Evolutionary conservation across 2,888 invertebrate species (phyloP).

Genomic region (Chromoteleia sp.): DNA sequence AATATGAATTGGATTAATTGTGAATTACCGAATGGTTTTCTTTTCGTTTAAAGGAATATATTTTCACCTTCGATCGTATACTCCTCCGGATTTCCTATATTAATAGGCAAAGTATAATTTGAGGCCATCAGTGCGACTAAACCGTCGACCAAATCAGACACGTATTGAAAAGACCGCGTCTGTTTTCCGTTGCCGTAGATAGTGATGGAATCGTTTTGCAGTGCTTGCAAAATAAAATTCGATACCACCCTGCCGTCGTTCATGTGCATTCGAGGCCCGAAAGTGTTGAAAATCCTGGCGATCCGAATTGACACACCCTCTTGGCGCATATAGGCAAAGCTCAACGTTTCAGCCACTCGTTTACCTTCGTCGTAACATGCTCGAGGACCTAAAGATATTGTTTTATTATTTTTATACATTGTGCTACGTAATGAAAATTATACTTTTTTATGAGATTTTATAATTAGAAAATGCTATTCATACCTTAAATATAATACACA

Average conservation of each 20-base stretch:
- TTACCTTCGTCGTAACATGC: slow-evolving; percentile 99
- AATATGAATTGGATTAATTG: too few species aligned
- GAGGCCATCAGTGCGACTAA: slow-evolving; percentile 96
- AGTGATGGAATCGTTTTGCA: slow-evolving; percentile 97
- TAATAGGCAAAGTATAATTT: slow-evolving; percentile 96
- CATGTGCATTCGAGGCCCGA: slow-evolving; percentile 99
- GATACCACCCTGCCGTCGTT: slow-evolving; percentile 99
- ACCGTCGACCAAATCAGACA: slow-evolving; percentile 98
- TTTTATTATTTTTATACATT: not conserved
- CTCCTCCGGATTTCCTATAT: slow-evolving; percentile 99
- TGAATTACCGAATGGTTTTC: too few species aligned
- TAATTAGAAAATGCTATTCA: too few species aligned
- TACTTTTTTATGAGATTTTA: too few species aligned
- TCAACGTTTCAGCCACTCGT: slow-evolving; percentile 97
- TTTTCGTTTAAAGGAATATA: too few species aligned
- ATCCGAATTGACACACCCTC: slow-evolving; percentile 97
- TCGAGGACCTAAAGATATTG: slow-evolving; percentile 89
- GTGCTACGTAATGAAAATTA: too few species aligned
- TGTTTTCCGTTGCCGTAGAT: slow-evolving; percentile 95
- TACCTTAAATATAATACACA: too few species aligned
- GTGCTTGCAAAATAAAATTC: slow-evolving; percentile 98
- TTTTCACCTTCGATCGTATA: slow-evolving; percentile 94
- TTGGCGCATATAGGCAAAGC: slow-evolving; percentile 98
- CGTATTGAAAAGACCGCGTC: slow-evolving; percentile 99
- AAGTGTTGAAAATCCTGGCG: slow-evolving; percentile 99